Base-by-base conservation (phyloP, 2,888 invertebrate species). In the Mamestra brassicae region DNA sequence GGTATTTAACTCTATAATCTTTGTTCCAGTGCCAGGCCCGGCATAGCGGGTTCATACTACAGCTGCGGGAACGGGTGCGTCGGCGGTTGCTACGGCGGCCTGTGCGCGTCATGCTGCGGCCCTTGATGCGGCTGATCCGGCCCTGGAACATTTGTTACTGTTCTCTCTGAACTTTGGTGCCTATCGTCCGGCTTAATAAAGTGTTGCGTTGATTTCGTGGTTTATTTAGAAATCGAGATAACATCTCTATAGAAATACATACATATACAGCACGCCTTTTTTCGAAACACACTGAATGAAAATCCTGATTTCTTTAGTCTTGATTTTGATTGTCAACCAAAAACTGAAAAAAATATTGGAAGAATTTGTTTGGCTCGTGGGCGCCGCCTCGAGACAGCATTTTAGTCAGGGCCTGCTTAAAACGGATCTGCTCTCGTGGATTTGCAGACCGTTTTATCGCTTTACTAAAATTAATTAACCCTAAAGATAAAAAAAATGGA, bases 31-130 rank as follows among this genome's bases (percentile, higher is more conserved):
- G 93, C 94, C 4, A 92, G 94, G 3, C 89, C 93, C 2, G 95
- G 95, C 1, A 87, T 91, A 17, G 95, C 95, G 0, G 95, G 93
- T 0, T 95, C 95, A 0, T 95, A 90, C 92, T 95, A 88, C 88
- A 93, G 90, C 75, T 95, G 96, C 75, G 95, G 96, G 0, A 92
- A 95, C 76, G 95, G 94, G 11, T 95, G 96, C 80, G 93, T 95
- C 81, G 96, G 96, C 3, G 95, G 96, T 81, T 95, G 96, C 83
- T 92, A 87, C 17, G 84, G 95, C 63, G 95, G 96, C 1, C 87
- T 95, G 8, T 95, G 96, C 74, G 91, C 88, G 4, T 88, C 90
- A 10, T 95, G 95, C 86, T 96, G 95, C 74, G 95, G 95, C 0
- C 95, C 95, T 0, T 84, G 91, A 5, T 94, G 95, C 75, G 91